Conservation (phyloP, 2,113 vertebrate genomes). For the Actenoides lindsayi region DNA sequence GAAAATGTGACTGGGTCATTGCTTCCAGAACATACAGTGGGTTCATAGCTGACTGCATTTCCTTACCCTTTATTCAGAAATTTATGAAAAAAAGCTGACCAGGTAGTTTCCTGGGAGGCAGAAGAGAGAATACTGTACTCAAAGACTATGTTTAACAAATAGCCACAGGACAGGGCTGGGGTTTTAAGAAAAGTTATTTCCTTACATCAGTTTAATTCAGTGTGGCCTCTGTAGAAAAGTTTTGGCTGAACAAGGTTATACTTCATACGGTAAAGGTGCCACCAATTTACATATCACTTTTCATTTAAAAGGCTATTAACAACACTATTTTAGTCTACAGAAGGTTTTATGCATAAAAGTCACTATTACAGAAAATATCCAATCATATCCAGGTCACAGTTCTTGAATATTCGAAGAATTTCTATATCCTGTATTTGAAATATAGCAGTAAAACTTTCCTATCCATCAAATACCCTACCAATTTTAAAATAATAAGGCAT, state of each 20-base stretch:
- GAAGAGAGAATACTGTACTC: background rate
- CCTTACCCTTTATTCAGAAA: background rate
- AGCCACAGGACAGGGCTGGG: background rate
- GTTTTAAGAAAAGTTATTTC: background rate
- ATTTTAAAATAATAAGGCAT: background rate
- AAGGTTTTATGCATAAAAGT: background rate
- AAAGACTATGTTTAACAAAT: background rate
- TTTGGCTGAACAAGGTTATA: background rate
- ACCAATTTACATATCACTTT: background rate
- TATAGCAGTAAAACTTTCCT: background rate
- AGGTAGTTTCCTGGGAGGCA: background rate
- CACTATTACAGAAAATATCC: background rate
- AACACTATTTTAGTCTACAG: background rate
- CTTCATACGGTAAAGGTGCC: background rate
- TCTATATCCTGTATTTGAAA: background rate
- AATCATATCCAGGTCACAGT: background rate
- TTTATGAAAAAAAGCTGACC: background rate
- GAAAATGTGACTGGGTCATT: background rate
- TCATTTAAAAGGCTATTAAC: background rate
- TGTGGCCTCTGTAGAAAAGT: background rate
- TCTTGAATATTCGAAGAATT: background rate
- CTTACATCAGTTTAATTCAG: background rate
- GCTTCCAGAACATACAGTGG: background rate
- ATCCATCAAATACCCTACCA: background rate
- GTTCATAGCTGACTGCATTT: background rate